These are phyloP conservation scores for Stenodera caucasica DNA, from an alignment of 2,888 invertebrate species.

Conservation along the genomic window DNA sequence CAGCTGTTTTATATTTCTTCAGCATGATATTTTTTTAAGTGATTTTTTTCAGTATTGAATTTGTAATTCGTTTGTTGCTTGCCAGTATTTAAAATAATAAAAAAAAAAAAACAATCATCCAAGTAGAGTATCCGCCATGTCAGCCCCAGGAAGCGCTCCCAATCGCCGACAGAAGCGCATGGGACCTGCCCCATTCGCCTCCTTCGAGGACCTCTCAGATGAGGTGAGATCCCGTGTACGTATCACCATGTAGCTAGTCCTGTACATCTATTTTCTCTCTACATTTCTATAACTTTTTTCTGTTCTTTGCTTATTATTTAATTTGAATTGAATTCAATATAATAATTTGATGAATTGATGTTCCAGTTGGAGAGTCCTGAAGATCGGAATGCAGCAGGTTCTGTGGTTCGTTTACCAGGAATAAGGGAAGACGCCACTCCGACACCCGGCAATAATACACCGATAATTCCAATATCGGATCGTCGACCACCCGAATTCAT, in stretches of 20 bases:
- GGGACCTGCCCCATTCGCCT: constrained; percentile 92
- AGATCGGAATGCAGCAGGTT: constrained; percentile 55
- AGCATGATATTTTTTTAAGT: constrained; percentile 12
- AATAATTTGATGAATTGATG: too few relatives aligned
- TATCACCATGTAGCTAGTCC: constrained; percentile 55
- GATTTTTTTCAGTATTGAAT: constrained; percentile 1
- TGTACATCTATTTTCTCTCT: constrained; percentile 39
- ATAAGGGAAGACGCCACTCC: constrained; percentile 59
- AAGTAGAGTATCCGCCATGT: constrained; percentile 45
- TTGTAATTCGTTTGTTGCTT: constrained; percentile 37
- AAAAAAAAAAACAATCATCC: too few relatives aligned
- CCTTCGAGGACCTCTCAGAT: constrained; percentile 88
- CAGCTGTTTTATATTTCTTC: constrained; percentile 1
- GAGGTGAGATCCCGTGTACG: constrained; percentile 70
- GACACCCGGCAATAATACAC: constrained; percentile 36
- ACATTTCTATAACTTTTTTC: constrained; percentile 7
- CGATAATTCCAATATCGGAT: constrained; percentile 31
- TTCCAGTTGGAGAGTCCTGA: constrained; percentile 64
- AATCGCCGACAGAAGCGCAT: constrained; percentile 69
- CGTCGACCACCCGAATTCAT: constrained; percentile 31
- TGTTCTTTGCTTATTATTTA: constrained; percentile 1
- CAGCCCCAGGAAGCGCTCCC: constrained; percentile 45
- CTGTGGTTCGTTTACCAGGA: constrained; percentile 61
- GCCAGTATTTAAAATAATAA: too few relatives aligned
- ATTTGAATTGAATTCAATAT: too few relatives aligned